Conservation (phyloP, 2,797 vertebrate genomes). For the Kryptolebias ocellatus region DNA sequence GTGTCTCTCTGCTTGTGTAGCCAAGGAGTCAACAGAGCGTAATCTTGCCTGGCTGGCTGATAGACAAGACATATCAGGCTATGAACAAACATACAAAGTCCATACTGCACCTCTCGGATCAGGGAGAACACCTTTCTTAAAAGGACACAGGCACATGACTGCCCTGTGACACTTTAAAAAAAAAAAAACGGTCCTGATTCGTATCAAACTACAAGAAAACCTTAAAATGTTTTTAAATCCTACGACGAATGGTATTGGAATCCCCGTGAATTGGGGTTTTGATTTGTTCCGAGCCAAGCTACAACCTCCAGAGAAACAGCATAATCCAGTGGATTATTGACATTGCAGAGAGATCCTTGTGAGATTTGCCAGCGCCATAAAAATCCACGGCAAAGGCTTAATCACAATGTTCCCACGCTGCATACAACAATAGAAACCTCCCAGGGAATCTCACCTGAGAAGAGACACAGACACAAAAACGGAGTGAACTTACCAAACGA, state of each 20-base stretch:
- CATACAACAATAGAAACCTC: slow-evolving; percentile 16
- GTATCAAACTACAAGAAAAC: background rate
- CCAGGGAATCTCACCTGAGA: slow-evolving; percentile 12
- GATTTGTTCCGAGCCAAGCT: slow-evolving; percentile 34
- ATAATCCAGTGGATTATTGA: slow-evolving; percentile 73
- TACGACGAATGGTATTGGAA: slow-evolving; percentile 11
- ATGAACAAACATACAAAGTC: slow-evolving; percentile 72
- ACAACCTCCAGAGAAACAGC: slow-evolving; percentile 48
- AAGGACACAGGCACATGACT: background rate
- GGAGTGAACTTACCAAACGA: slow-evolving; percentile 49
- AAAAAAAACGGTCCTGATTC: background rate
- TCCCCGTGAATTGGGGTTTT: slow-evolving; percentile 26
- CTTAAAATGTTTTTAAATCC: background rate
- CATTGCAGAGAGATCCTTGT: slow-evolving; percentile 65
- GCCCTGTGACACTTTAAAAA: background rate
- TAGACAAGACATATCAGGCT: slow-evolving; percentile 48
- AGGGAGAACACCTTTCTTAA: slow-evolving; percentile 5
- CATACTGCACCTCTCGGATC: slow-evolving; percentile 51
- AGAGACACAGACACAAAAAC: slow-evolving; percentile 14
- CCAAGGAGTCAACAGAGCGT: slow-evolving; percentile 40
- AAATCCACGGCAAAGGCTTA: slow-evolving; percentile 67
- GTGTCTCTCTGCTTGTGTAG: slow-evolving; percentile 12
- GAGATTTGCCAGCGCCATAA: slow-evolving; percentile 64
- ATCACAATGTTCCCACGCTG: slow-evolving; percentile 46
- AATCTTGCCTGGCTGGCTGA: slow-evolving; percentile 38